Evolutionary conservation across 2,888 invertebrate species (phyloP).

Genomic region (Dioctria rufipes): DNA sequence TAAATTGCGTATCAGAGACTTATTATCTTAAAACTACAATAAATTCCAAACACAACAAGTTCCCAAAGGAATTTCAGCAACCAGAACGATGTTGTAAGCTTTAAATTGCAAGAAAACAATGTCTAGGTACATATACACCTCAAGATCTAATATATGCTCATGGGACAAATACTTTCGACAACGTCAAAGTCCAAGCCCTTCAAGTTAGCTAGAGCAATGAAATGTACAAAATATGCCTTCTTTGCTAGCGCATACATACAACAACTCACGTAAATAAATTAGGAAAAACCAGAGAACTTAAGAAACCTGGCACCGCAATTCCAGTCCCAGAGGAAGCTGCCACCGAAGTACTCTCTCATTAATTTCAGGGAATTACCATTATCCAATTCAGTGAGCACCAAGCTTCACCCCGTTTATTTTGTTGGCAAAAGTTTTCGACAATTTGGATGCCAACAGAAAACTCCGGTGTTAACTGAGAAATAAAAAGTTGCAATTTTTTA

Average conservation of each 20-base stretch:
- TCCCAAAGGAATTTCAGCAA: no score
- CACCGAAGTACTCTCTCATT: conserved; percentile 13
- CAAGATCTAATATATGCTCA: background rate
- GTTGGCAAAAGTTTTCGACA: conserved; percentile 4
- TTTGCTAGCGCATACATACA: background rate
- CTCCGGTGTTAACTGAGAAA: background rate
- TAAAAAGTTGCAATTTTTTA: conserved; percentile 19
- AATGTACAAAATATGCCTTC: conserved; percentile 12
- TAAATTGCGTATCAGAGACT: no score
- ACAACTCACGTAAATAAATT: conserved; percentile 12
- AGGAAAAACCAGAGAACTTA: conserved; percentile 8
- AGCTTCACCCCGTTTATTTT: conserved; percentile 23
- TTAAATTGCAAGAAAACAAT: no score
- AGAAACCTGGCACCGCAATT: conserved; percentile 10
- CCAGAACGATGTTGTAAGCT: no score
- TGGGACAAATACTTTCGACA: conserved; percentile 11
- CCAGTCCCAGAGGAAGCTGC: conserved; percentile 5
- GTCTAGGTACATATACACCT: no score
- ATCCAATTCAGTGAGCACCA: conserved; percentile 23
- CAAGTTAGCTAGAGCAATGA: conserved; percentile 11
- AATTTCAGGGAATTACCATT: conserved; percentile 21
- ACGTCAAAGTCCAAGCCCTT: conserved; percentile 6
- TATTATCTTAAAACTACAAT: no score
- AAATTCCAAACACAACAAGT: no score
- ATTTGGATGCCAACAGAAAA: background rate